Evolutionary conservation across 2,888 invertebrate genomes (phyloP), one percentile per base, ranked within the genome.

Genomic region (Exocentrus adspersus): DNA sequence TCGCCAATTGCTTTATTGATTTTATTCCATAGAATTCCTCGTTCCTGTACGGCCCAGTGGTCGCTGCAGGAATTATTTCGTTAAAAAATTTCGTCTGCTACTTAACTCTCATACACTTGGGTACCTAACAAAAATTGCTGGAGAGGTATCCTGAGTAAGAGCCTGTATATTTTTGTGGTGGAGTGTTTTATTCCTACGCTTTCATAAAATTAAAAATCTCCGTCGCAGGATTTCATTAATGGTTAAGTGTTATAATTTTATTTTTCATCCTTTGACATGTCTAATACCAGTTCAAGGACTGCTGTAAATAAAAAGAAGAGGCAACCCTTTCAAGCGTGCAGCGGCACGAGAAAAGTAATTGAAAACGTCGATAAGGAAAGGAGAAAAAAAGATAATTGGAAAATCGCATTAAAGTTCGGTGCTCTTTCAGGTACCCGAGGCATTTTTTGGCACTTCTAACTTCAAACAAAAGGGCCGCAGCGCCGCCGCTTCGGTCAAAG

Each of bases 1-100:
- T 54, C 12, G 54, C 28, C 54, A 45, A 54, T 54, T 54, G 54
- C 43, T 30, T 45, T 45, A 54, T 54, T 54, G 54, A 54, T 54
- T 54, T 54, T 43, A 28, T 16, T 24, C 20, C 19, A 45, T 45
- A 43, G 43, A 42, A 28, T 54, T 41, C n/a, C 17, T 41, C 21
- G 14, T 41, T 51, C 30, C 32, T 0, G 19, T 51, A 51, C 30
- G 32, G 32, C 51, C 16, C n/a, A n/a, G n/a, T 16, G 43, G 30
- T 10, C 12, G 21, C 19, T 7, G 51, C n/a, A 32, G 30, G 32
- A 16, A 16, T n/a, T 51, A 51, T 32, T 17, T 51, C 16, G n/a
- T 32, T n/a, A 10, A 17, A 9, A 12, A 32, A 24, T 24, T 24
- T 24, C 7, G 24, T 24, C 3, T 24, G 24, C n/a, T n/a, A n/a